Evolutionary conservation across 2,888 invertebrate genomes (phyloP).

Genomic region (Imbricaverruca yamaguchii): DNA sequence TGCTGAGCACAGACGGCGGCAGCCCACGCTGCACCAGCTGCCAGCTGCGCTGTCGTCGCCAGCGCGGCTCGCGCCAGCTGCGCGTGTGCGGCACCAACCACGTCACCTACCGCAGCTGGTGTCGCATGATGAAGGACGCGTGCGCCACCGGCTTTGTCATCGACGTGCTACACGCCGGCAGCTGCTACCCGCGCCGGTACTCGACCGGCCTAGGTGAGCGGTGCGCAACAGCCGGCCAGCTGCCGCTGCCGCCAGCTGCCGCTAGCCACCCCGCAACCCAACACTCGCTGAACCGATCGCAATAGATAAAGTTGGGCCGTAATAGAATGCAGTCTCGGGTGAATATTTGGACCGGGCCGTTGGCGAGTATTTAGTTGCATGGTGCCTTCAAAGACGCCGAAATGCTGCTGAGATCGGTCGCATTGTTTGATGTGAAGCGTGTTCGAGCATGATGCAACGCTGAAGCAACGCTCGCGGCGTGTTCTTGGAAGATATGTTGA

Average conservation of each 20-base stretch:
- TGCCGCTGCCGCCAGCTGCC: not conserved
- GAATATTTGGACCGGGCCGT: not conserved
- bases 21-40: constrained; percentile 65
- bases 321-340: not conserved
- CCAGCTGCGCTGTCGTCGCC: constrained; percentile 27
- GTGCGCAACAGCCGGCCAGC: not conserved
- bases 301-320: not conserved
- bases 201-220: not conserved
- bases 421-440: too few species aligned
- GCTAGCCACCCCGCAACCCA: not conserved
- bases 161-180: constrained; percentile 59
- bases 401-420: not conserved
- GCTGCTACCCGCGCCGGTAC: constrained; percentile 43
- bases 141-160: constrained; percentile 63
- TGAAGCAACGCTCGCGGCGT: too few species aligned
- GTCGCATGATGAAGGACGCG: constrained; percentile 68
- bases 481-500: too few species aligned
- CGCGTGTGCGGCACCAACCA: constrained; percentile 63
- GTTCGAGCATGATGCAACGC: too few species aligned
- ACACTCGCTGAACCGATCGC: not conserved
- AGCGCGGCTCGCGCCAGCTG: constrained; percentile 28
- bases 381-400: not conserved
- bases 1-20: constrained; percentile 54
- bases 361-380: not conserved
- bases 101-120: constrained; percentile 66